Conservation (phyloP, 2,797 vertebrate genomes). For the Poeciliopsis presidionis region DNA sequence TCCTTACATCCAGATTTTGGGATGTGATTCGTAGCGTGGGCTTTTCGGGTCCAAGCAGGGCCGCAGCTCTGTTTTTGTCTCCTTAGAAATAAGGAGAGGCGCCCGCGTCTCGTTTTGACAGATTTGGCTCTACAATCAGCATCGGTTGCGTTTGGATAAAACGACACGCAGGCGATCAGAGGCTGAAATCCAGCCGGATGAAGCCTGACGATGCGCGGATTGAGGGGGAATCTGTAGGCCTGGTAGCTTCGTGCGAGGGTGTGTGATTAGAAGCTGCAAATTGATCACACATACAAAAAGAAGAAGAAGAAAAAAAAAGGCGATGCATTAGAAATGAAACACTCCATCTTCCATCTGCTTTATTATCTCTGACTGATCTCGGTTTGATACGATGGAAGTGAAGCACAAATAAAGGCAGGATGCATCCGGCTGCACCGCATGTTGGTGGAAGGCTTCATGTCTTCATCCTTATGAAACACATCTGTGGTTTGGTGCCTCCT, state of each 20-base stretch:
- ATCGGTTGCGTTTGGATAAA: conserved; percentile 25
- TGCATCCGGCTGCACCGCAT: conserved; percentile 32
- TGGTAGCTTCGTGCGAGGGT: conserved; percentile 54
- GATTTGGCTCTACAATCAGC: conserved; percentile 51
- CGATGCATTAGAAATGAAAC: conserved; percentile 16
- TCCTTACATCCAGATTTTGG: not conserved
- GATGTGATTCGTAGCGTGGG: conserved; percentile 30
- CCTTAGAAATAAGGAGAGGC: conserved; percentile 39
- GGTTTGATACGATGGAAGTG: not conserved
- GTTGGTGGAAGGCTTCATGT: conserved; percentile 27
- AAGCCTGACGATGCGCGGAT: conserved; percentile 26
- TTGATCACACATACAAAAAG: conserved; percentile 29
- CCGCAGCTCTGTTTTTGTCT: conserved; percentile 54
- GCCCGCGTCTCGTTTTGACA: conserved; percentile 16
- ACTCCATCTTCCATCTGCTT: conserved; percentile 15
- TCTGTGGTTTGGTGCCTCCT: conserved; percentile 44
- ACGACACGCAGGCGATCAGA: not conserved
- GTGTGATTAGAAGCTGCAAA: conserved; percentile 47
- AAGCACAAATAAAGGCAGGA: not conserved
- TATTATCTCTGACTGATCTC: not conserved
- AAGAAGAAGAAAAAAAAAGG: not conserved
- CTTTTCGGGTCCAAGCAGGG: conserved; percentile 55
- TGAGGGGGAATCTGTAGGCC: conserved; percentile 57
- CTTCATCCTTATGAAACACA: conserved; percentile 28
- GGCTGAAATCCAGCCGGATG: conserved; percentile 8